These are phyloP conservation scores for Laticauda colubrina DNA, from an alignment of 2,113 vertebrate species.

Conservation along the genomic window DNA sequence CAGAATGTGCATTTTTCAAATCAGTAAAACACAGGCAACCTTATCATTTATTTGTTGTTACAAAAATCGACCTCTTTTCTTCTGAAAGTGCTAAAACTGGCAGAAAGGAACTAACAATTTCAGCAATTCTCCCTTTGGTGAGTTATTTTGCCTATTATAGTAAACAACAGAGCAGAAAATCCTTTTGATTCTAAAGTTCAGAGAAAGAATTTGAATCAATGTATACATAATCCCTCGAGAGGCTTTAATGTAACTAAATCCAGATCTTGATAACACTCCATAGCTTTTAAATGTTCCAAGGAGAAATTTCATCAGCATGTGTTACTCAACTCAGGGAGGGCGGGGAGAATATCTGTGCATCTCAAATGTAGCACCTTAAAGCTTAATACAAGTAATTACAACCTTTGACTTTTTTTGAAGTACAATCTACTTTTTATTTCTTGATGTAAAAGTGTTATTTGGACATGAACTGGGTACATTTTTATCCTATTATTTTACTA, in stretches of 20 bases:
- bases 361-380: neutral
- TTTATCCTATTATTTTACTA: neutral
- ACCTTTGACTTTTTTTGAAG: neutral
- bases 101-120: neutral
- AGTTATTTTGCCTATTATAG: neutral
- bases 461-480: neutral
- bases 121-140: neutral
- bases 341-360: neutral
- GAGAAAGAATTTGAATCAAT: neutral
- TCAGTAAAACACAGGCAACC: neutral
- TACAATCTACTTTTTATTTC: neutral
- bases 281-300: neutral
- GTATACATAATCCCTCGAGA: neutral
- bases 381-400: neutral
- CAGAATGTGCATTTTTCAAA: neutral
- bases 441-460: neutral
- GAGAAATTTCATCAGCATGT: neutral
- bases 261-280: neutral
- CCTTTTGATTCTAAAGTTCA: slow-evolving; percentile 11
- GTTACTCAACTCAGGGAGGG: neutral
- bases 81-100: neutral
- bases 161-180: neutral
- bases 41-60: neutral
- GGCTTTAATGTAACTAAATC: neutral
- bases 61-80: neutral